phyloP scores from a whole-genome alignment of 2,797 vertebrate genomes.

The Champsocephalus esox region DNA sequence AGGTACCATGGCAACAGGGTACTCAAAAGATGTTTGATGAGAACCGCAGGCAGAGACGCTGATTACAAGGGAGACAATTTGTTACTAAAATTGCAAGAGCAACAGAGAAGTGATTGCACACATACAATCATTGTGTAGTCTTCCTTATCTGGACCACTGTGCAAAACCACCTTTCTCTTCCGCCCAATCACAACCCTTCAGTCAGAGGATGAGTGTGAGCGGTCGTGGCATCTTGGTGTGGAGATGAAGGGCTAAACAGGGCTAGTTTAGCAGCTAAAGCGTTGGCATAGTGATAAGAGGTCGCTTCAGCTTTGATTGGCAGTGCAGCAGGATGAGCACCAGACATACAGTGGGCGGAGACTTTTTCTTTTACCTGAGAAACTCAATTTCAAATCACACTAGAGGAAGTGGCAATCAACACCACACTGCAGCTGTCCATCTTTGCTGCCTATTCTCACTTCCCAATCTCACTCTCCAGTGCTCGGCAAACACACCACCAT shows the following conservation, averaged over 20 bases:
- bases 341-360: constrained; percentile 45
- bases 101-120: constrained; percentile 76
- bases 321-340: constrained; percentile 43
- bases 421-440: constrained; percentile 68
- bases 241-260: constrained; percentile 54
- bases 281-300: constrained; percentile 55
- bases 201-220: constrained; percentile 42
- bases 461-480: constrained; percentile 69
- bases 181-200: constrained; percentile 42
- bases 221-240: constrained; percentile 35
- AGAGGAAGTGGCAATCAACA: constrained; percentile 73
- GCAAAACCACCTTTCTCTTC: constrained; percentile 41
- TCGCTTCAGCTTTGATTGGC: constrained; percentile 56
- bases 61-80: constrained; percentile 85
- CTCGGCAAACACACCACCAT: constrained; percentile 67
- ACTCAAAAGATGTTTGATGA: constrained; percentile 87
- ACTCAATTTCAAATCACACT: constrained; percentile 71
- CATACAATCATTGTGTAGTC: constrained; percentile 34
- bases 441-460: constrained; percentile 62
- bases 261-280: constrained; percentile 42
- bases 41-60: constrained; percentile 79
- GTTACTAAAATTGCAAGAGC: constrained; percentile 77
- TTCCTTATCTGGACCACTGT: constrained; percentile 51
- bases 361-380: constrained; percentile 30
- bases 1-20: constrained; percentile 87